Base-by-base conservation (phyloP, 2,113 vertebrate genomes). In the Nycticebus coucang region DNA sequence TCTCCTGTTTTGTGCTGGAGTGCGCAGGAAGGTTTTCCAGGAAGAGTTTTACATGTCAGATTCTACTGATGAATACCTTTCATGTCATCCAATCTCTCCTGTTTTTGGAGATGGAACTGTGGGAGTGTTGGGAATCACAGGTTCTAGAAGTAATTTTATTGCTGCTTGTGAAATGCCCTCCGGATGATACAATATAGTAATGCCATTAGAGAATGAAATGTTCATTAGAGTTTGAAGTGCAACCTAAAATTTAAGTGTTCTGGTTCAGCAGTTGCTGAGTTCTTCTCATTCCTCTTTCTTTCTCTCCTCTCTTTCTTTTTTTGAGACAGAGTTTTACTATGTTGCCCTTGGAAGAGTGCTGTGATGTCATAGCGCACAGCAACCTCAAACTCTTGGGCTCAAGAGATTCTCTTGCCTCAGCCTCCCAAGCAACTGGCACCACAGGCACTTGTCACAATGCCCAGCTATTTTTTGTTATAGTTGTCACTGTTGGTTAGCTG, bases 111-210 rank as follows among this genome's bases (percentile, higher is more conserved):
- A 26, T 10, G 22, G 37, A 80, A 35, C 9, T 50, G 17, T 83
- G 79, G 10, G 59, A 78, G 41, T 82, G 45, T 79, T 88, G 82
- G 15, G 41, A 59, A 50, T 79, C n/a, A 64, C 33, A 55, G 55
- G 2, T 55, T 91, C 55, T 94, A 55, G 72, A 91, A 80, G 53
- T 87, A 92, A 91, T 83, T 79, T 62, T 57, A 19, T 78, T 81
- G 11, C 14, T 91, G 33, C 41, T 88, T 96, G 45, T 81, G 71
- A 87, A 96, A 87, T 62, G 15, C 5, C 17, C 7, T 80, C 19
- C n/a, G 18, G 84, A 33, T n/a, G 45, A 83, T 66, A n/a, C 6
- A 60, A 30, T 57, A 41, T 0, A 90, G 26, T 55, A 80, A 91
- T 96, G 62, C 18, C 13, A 30, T 74, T 30, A 91, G 64, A 35